Evolutionary conservation across 1,140 invertebrate genomes (phyloP).

Genomic region (Drosophila kepulauana): DNA sequence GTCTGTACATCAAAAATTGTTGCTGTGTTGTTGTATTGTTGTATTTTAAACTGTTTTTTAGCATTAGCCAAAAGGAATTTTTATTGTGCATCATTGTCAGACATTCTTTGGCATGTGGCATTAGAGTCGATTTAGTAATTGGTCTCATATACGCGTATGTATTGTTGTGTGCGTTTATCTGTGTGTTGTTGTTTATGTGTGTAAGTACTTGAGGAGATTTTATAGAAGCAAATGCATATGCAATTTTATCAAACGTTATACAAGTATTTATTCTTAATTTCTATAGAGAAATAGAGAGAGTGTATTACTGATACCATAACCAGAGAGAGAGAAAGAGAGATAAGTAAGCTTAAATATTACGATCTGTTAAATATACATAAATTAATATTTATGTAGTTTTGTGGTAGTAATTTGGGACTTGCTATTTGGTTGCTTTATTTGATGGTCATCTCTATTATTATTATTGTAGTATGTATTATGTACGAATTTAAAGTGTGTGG

Average conservation of each 20-base stretch:
- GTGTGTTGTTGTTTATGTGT: constrained; percentile 18
- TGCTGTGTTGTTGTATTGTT: constrained; percentile 2
- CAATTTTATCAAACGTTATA: constrained; percentile 73
- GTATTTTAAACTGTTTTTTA: neutral
- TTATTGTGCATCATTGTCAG: constrained; percentile 36
- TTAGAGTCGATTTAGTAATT: constrained; percentile 54
- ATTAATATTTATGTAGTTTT: constrained; percentile 25
- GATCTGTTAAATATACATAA: constrained; percentile 63
- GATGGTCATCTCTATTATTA: constrained; percentile 12
- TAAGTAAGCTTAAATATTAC: constrained; percentile 70
- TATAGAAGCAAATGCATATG: constrained; percentile 71
- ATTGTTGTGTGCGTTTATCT: constrained; percentile 26
- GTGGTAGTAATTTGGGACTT: constrained; percentile 20
- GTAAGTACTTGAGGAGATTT: constrained; percentile 24
- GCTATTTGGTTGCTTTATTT: constrained; percentile 12
- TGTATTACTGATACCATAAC: constrained; percentile 71
- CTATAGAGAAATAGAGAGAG: constrained; percentile 57
- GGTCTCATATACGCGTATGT: constrained; percentile 18
- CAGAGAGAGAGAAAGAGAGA: constrained; percentile 10
- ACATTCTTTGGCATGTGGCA: constrained; percentile 50
- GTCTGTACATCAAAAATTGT: constrained; percentile 10
- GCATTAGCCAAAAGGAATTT: constrained; percentile 36
- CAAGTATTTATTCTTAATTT: constrained; percentile 59
- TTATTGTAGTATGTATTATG: constrained; percentile 20
- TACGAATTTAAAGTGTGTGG: constrained; percentile 14